Percentiles rank a stretch among this genome's conserved stretches.
Conservation (phyloP, 2,888 invertebrate genomes). For the Scaptomyza polygonia region DNA sequence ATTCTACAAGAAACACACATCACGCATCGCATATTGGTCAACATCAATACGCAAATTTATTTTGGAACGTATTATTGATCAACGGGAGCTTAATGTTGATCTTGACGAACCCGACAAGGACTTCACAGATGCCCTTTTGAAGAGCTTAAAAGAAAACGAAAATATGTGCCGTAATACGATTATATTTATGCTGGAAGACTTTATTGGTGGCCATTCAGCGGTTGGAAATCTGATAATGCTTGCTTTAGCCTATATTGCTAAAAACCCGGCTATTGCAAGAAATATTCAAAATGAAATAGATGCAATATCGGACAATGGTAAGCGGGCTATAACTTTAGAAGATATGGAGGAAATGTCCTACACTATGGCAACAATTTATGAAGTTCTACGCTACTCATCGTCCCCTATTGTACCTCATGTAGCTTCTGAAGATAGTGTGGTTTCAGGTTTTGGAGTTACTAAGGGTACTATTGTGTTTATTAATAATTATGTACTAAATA, state of each 20-base stretch:
- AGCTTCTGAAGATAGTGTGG: slow-evolving; percentile 90
- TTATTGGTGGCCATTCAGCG: slow-evolving; percentile 94
- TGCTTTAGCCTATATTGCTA: slow-evolving; percentile 88
- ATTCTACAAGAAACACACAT: slow-evolving; percentile 89
- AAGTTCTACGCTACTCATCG: slow-evolving; percentile 91
- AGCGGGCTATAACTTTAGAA: slow-evolving; percentile 87
- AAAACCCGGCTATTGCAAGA: slow-evolving; percentile 87
- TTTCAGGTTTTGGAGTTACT: slow-evolving; percentile 89
- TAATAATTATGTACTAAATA: slow-evolving; percentile 93
- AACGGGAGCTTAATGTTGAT: slow-evolving; percentile 84
- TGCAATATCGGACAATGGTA: slow-evolving; percentile 84
- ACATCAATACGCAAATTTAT: slow-evolving; percentile 90
- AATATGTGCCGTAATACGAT: slow-evolving; percentile 90
- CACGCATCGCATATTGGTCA: slow-evolving; percentile 89
- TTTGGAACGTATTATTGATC: slow-evolving; percentile 88
- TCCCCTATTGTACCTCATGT: slow-evolving; percentile 96
- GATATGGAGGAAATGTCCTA: slow-evolving; percentile 90
- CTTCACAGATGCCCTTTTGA: slow-evolving; percentile 91
- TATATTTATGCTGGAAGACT: slow-evolving; percentile 93
- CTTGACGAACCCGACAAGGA: slow-evolving; percentile 88
- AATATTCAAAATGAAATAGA: slow-evolving; percentile 90
- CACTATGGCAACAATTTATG: slow-evolving; percentile 92
- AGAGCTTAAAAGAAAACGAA: slow-evolving; percentile 87
- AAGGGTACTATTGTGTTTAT: slow-evolving; percentile 93
- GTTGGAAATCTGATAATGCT: slow-evolving; percentile 93